Evolutionary conservation across 2,888 invertebrate species (phyloP).

Genomic region (Bruchidius siliquastri): DNA sequence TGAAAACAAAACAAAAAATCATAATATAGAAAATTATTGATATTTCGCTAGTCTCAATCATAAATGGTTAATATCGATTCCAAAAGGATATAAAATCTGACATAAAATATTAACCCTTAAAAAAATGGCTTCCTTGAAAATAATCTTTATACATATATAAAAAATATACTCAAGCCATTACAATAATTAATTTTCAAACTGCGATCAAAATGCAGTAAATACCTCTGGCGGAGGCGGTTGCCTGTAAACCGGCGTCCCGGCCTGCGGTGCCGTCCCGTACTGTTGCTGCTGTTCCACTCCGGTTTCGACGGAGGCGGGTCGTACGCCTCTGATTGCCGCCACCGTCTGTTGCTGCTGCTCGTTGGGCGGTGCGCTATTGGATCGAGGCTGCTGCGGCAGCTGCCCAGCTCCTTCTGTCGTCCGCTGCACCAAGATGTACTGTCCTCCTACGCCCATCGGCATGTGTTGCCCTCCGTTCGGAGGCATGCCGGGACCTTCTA

Average conservation of each 20-base stretch:
- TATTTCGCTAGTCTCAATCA: no score
- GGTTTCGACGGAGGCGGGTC: conserved; percentile 60
- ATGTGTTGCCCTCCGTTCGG: background rate
- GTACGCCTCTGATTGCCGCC: conserved; percentile 47
- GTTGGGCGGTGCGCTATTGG: conserved; percentile 79
- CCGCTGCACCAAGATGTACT: conserved; percentile 77
- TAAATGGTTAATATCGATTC: no score
- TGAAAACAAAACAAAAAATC: no score
- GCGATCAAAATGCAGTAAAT: background rate
- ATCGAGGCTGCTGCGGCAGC: conserved; percentile 58
- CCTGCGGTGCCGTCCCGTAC: conserved; percentile 4
- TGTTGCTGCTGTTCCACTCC: conserved; percentile 5
- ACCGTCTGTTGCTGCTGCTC: conserved; percentile 43
- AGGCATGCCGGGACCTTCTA: background rate
- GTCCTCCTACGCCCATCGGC: conserved; percentile 62
- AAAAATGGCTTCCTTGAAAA: no score
- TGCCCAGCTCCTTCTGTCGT: conserved; percentile 50
- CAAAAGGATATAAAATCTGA: no score
- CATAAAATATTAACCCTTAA: no score
- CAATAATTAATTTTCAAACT: no score
- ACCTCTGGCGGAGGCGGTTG: background rate
- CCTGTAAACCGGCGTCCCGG: background rate
- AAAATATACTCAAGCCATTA: no score
- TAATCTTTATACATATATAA: no score
- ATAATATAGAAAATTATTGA: no score